A percentile compares a stretch with the other conserved stretches of the same genome.
Conservation (phyloP, 2,797 vertebrate genomes). For the Gymnocypris eckloni region DNA sequence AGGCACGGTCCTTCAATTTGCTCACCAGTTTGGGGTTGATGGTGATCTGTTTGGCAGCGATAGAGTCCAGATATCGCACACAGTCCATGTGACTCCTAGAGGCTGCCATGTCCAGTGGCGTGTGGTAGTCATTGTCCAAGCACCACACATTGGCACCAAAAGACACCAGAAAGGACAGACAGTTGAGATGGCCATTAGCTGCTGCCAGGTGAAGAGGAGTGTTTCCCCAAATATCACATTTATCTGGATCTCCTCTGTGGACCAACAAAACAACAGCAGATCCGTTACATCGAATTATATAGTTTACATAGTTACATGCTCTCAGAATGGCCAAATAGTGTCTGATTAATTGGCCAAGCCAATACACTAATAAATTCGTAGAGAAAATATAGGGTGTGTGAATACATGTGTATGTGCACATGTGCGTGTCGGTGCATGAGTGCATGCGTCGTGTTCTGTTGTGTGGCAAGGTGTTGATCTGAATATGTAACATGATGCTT, state of each 20-base stretch:
- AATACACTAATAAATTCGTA: not conserved
- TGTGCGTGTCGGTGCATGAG: slow-evolving; percentile 9
- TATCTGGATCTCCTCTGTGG: slow-evolving; percentile 91
- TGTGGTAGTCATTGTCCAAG: slow-evolving; percentile 97
- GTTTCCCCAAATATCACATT: slow-evolving; percentile 97
- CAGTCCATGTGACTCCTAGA: slow-evolving; percentile 94
- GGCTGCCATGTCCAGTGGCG: slow-evolving; percentile 94
- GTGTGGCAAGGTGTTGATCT: slow-evolving; percentile 43
- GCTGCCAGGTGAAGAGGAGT: slow-evolving; percentile 93
- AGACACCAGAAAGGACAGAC: slow-evolving; percentile 93
- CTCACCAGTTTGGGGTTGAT: slow-evolving; percentile 91
- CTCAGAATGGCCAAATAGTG: not conserved
- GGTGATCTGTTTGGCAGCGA: slow-evolving; percentile 91
- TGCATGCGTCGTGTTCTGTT: slow-evolving; percentile 20
- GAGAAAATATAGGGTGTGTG: not conserved
- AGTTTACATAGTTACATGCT: not conserved
- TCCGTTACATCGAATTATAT: not conserved
- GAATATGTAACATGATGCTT: slow-evolving; percentile 46
- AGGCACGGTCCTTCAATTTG: slow-evolving; percentile 92
- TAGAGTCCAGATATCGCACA: slow-evolving; percentile 93
- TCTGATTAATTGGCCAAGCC: no score
- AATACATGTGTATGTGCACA: not conserved
- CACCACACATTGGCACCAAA: slow-evolving; percentile 97
- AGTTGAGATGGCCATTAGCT: slow-evolving; percentile 91
- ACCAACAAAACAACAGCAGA: not conserved